phyloP scores from a whole-genome alignment of 2,113 vertebrate species.

The Vidua macroura region DNA sequence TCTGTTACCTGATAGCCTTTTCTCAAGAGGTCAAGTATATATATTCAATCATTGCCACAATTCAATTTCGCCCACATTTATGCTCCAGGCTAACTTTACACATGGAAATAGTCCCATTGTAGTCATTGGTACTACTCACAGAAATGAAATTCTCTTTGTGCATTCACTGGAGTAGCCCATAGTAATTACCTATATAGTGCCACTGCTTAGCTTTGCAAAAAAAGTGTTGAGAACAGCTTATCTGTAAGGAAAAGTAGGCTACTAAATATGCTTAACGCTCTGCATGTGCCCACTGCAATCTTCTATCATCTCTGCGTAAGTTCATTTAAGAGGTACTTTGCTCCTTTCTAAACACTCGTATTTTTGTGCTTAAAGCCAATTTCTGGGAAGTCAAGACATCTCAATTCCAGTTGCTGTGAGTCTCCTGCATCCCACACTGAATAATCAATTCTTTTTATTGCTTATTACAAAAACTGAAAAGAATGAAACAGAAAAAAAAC shows the following conservation, averaged over 20 bases:
- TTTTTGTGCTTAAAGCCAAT: background rate
- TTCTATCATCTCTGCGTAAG: background rate
- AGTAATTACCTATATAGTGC: background rate
- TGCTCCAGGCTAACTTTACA: background rate
- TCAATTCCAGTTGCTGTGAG: conserved; percentile 10
- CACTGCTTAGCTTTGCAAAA: conserved; percentile 31
- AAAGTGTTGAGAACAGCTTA: conserved; percentile 17
- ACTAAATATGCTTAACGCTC: background rate
- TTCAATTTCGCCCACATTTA: background rate
- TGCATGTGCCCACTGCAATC: background rate
- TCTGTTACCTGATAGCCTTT: background rate
- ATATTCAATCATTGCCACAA: background rate
- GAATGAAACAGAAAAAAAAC: background rate
- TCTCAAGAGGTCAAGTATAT: background rate
- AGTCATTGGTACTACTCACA: background rate
- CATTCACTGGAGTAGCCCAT: background rate
- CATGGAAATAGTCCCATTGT: background rate
- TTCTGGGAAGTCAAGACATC: background rate
- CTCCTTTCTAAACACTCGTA: background rate
- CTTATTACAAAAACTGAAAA: conserved; percentile 23
- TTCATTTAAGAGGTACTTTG: conserved; percentile 14
- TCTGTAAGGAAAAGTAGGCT: background rate
- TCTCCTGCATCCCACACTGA: conserved; percentile 12
- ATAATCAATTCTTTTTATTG: conserved; percentile 31
- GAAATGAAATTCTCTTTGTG: background rate